These are phyloP conservation scores for Drosophila tristis DNA, from an alignment of 1,140 invertebrate genomes.

Conservation along the genomic window DNA sequence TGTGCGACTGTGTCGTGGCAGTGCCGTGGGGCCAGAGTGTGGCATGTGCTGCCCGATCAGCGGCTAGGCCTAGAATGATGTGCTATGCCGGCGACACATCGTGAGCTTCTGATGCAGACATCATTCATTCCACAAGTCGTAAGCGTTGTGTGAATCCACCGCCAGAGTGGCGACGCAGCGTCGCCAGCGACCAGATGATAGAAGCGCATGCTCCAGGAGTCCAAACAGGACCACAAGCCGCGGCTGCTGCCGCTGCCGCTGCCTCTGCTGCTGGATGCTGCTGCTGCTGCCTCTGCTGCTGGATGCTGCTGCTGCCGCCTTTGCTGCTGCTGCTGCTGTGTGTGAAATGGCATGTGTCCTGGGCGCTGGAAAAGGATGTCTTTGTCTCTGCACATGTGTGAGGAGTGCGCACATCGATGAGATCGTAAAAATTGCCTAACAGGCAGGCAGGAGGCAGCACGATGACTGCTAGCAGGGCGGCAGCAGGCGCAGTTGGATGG, in stretches of 20 bases:
- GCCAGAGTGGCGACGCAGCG: constrained; percentile 45
- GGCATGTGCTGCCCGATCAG: constrained; percentile 83
- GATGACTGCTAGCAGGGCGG: background rate
- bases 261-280: constrained; percentile 5
- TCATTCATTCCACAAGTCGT: constrained; percentile 83
- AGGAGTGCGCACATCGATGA: constrained; percentile 27
- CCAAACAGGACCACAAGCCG: constrained; percentile 7
- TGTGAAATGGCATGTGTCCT: constrained; percentile 40
- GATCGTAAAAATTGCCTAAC: constrained; percentile 57
- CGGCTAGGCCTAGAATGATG: constrained; percentile 84
- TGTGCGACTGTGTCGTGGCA: constrained; percentile 5
- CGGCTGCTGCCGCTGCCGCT: background rate
- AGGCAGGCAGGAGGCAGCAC: background rate
- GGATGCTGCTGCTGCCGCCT: constrained; percentile 2
- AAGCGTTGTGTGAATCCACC: constrained; percentile 69
- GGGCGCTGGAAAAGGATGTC: constrained; percentile 46
- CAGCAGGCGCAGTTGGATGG: constrained; percentile 3
- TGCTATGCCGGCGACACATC: constrained; percentile 82
- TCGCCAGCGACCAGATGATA: constrained; percentile 24
- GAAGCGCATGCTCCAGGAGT: constrained; percentile 69
- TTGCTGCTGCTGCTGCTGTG: background rate
- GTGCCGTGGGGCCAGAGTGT: constrained; percentile 34
- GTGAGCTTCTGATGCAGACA: constrained; percentile 78
- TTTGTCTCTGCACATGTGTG: constrained; percentile 10
- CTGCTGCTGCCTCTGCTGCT: background rate